Evolutionary conservation across 2,888 invertebrate genomes (phyloP), one percentile per base, ranked within the genome.

Genomic region (Pyrrhia umbra): DNA sequence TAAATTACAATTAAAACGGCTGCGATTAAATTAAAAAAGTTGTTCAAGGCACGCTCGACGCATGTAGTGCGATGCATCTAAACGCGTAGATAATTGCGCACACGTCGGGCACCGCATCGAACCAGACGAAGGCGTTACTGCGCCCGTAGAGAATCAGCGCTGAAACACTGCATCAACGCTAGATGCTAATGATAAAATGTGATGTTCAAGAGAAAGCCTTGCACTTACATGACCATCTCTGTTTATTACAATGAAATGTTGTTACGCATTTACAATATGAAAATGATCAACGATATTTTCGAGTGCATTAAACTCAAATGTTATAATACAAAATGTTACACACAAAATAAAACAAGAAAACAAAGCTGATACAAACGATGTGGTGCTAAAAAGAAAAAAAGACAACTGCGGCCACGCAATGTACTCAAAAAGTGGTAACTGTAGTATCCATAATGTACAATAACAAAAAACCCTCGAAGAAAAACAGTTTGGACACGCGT

Each of bases 51-150:
- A 60, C 51, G 58, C 52, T 18, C 58, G 55, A 65, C 51, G 74
- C 65, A 64, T 67, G 57, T 56, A 54, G 52, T 56, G 55, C 45
- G 75, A 77, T 79, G 77, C 65, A 82, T 80, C 78, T 78, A 77
- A 82, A 82, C 79, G 86, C 87, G 84, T 88, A 79, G 81, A 86
- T 88, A 88, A 89, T 88, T 84, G 85, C 79, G 69, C 72, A 72
- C 75, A 73, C 68, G 76, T 56, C 70, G 71, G 47, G 68, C 72
- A 70, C 67, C 76, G 76, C 61, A 70, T 51, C 80, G 80, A 64
- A 74, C 63, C 68, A 66, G 63, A 25, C 67, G 69, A 77, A 83
- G 86, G 85, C 85, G 86, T 71, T 81, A 70, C 80, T 75, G 63
- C 61, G 63, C 76, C 75, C 85, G 85, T 81, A 80, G 81, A 83